Conservation (phyloP, 1,140 invertebrate genomes). For the Cherax destructor region DNA sequence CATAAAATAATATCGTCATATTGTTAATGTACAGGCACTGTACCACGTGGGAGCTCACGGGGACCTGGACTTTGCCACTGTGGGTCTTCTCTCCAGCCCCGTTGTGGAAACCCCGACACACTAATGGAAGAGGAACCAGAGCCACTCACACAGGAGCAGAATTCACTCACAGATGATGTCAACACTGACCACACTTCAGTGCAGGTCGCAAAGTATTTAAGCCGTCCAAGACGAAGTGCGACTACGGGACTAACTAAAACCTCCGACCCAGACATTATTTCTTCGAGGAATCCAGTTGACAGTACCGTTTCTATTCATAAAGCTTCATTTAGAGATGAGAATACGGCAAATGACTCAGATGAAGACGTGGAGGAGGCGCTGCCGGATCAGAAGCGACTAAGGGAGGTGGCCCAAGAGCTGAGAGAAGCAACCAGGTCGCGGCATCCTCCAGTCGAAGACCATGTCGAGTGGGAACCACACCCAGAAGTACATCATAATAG, state of each 20-base stretch:
- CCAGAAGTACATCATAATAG: background rate
- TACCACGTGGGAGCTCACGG: conserved; percentile 48
- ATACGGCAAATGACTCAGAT: background rate
- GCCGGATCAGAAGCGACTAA: conserved; percentile 25
- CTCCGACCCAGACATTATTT: background rate
- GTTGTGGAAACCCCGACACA: conserved; percentile 61
- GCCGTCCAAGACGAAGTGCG: background rate
- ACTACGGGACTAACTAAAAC: background rate
- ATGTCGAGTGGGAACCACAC: conserved; percentile 46
- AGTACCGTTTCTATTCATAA: background rate
- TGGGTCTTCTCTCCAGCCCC: conserved; percentile 46
- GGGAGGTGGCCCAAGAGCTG: background rate
- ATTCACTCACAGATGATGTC: background rate
- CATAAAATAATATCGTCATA: no score
- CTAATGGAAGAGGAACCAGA: conserved; percentile 41
- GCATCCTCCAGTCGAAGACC: conserved; percentile 6
- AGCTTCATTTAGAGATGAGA: background rate
- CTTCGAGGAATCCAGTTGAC: background rate
- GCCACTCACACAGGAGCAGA: conserved; percentile 9
- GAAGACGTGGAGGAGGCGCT: background rate
- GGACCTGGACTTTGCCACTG: conserved; percentile 28
- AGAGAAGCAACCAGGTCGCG: background rate
- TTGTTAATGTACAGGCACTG: background rate
- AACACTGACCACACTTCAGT: background rate
- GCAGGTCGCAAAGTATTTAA: background rate